Base-by-base conservation (phyloP, 2,797 vertebrate genomes). In the Myotis findleyi region DNA sequence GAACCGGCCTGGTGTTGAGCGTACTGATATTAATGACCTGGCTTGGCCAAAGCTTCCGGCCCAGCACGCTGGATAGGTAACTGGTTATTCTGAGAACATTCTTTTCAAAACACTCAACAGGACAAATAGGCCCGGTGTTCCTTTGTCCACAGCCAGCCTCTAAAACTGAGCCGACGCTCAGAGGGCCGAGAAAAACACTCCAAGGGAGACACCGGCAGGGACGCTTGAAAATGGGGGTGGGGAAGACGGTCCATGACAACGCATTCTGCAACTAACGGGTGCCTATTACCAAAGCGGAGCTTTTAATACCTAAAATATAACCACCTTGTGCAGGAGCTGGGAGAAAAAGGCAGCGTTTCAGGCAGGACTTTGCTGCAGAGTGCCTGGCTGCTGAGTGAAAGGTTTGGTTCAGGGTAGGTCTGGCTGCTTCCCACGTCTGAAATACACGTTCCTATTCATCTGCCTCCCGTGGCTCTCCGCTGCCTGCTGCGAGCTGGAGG, bases 71-170 rank as follows among this genome's bases (percentile, higher is more conserved):
- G 5, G 75, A 73, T 87, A 73, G 75, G 66, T 77, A 86, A 85
- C 86, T 6, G 62, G 97, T 96, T 97, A 96, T 97, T 97, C 96
- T 97, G 95, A 97, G 96, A 96, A 96, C 95, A 87, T 88, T 94
- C 95, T 95, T 97, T 97, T 97, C 93, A 96, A 96, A 96, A 95
- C 86, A 95, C 95, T 93, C 87, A n/a, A 93, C 93, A 95, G 95
- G 96, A 95, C 95, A 81, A 93, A 91, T 92, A 95, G 89, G 93
- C 84, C 16, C 9, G 81, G 80, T 94, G 51, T 81, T 73, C 92
- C 88, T 97, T 97, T 97, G 96, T 97, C 96, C 92, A 87, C 87
- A 76, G 89, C 86, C 59, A 51, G 95, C 92, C 79, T 94, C 92
- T 93, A 89, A 96, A 95, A 92, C 49, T 0, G 53, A 95, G 93